Percentiles rank a stretch among this genome's conserved stretches.
These are phyloP conservation scores for Biston betularia DNA, from an alignment of 2,888 invertebrate genomes.

Conservation along the genomic window DNA sequence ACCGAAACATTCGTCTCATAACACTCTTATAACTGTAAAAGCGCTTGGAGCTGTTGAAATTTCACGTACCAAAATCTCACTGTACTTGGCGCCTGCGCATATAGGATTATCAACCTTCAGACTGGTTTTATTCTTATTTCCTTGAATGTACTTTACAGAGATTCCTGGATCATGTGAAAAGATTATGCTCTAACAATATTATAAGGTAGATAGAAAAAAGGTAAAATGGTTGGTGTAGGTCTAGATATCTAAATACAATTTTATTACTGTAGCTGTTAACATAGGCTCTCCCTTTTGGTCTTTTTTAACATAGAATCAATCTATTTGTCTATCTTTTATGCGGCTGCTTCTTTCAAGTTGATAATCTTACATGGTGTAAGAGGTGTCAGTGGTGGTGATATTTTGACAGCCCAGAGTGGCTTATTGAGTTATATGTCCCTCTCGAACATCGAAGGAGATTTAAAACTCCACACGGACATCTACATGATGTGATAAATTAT, in stretches of 20 bases:
- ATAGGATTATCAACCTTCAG: not conserved
- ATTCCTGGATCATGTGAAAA: too few species aligned
- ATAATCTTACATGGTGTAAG: not conserved
- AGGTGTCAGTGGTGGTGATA: not conserved
- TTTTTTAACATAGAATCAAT: too few species aligned
- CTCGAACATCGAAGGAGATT: constrained; percentile 42
- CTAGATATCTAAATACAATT: too few species aligned
- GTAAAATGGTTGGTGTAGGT: too few species aligned
- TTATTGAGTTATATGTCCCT: constrained; percentile 27
- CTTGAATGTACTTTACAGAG: too few species aligned
- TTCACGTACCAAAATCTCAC: not conserved
- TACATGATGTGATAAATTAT: constrained; percentile 56
- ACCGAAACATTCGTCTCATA: constrained; percentile 25
- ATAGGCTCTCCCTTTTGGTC: too few species aligned
- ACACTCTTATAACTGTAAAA: not conserved
- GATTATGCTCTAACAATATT: too few species aligned
- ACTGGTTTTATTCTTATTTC: too few species aligned
- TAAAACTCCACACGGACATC: constrained; percentile 42
- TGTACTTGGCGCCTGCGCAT: not conserved
- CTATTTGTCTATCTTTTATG: too few species aligned
- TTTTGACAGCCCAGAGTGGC: constrained; percentile 1
- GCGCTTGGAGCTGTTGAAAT: not conserved
- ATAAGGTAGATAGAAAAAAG: too few species aligned
- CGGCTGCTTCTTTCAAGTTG: not conserved
- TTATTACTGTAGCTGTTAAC: too few species aligned